Evolutionary conservation across 1,140 invertebrate species (phyloP).

Genomic region (Drosophila elegans): DNA sequence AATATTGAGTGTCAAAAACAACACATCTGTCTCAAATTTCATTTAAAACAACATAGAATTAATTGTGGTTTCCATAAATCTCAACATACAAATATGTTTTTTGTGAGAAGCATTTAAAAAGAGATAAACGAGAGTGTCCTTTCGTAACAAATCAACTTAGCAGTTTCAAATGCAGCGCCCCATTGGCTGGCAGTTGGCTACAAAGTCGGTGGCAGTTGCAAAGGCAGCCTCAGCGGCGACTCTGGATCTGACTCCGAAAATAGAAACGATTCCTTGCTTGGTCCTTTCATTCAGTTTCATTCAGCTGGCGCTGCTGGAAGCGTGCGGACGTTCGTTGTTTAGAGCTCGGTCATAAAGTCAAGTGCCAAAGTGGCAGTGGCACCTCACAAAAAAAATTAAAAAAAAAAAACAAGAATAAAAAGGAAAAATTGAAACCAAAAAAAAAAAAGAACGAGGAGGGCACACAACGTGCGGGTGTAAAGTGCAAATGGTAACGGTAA

Average conservation of each 20-base stretch:
- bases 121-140: conserved; percentile 19
- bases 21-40: neutral
- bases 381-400: conserved; percentile 39
- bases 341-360: conserved; percentile 56
- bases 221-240: conserved; percentile 62
- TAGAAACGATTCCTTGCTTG: conserved; percentile 41
- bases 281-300: conserved; percentile 75
- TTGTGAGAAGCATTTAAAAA: conserved; percentile 21
- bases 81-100: neutral
- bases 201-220: conserved; percentile 45
- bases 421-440: conserved; percentile 35
- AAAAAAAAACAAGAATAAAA: conserved; percentile 34
- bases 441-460: conserved; percentile 11
- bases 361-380: conserved; percentile 46
- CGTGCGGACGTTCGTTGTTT: conserved; percentile 75
- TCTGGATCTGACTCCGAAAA: conserved; percentile 40
- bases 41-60: neutral
- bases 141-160: conserved; percentile 24
- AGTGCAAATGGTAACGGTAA: conserved; percentile 65
- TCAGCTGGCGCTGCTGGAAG: conserved; percentile 68
- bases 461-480: conserved; percentile 34
- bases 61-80: conserved; percentile 18
- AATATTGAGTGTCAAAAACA: neutral
- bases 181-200: conserved; percentile 46
- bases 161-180: conserved; percentile 24